phyloP scores from a whole-genome alignment of 2,888 invertebrate genomes.

The Automeris io region DNA sequence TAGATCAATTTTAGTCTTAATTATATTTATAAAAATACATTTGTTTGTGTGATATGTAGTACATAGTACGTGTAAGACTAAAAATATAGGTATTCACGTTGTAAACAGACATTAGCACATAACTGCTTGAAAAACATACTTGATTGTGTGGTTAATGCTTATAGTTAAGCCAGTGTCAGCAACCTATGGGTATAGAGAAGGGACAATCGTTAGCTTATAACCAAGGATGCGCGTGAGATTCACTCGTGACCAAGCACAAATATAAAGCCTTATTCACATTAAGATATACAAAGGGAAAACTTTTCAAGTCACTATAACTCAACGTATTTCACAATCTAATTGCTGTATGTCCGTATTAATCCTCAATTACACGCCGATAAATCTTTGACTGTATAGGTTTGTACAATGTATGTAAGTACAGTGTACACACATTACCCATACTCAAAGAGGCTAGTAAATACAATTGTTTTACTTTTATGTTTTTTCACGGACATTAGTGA shows the following conservation, averaged over 20 bases:
- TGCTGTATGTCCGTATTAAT: neutral
- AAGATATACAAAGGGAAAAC: slow-evolving; percentile 1
- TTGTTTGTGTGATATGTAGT: too few species aligned
- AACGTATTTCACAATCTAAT: neutral
- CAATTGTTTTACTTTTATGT: neutral
- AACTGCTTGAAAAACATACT: too few species aligned
- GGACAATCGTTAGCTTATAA: slow-evolving; percentile 42
- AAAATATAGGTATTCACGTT: too few species aligned
- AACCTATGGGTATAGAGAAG: slow-evolving; percentile 52
- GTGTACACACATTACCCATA: neutral
- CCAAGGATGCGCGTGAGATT: slow-evolving; percentile 64
- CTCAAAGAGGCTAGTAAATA: neutral
- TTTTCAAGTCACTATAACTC: neutral
- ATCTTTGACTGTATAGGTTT: too few species aligned
- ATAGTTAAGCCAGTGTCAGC: slow-evolving; percentile 42
- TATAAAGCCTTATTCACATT: slow-evolving; percentile 18
- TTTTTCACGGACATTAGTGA: neutral
- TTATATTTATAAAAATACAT: too few species aligned
- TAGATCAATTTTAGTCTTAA: too few species aligned
- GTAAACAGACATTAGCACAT: too few species aligned
- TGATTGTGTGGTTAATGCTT: slow-evolving; percentile 4
- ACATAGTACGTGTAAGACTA: too few species aligned
- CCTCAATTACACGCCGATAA: neutral
- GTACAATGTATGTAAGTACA: too few species aligned
- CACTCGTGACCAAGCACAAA: slow-evolving; percentile 48